These are phyloP conservation scores for Microplitis manilae DNA, from an alignment of 2,888 invertebrate species.

Conservation along the genomic window DNA sequence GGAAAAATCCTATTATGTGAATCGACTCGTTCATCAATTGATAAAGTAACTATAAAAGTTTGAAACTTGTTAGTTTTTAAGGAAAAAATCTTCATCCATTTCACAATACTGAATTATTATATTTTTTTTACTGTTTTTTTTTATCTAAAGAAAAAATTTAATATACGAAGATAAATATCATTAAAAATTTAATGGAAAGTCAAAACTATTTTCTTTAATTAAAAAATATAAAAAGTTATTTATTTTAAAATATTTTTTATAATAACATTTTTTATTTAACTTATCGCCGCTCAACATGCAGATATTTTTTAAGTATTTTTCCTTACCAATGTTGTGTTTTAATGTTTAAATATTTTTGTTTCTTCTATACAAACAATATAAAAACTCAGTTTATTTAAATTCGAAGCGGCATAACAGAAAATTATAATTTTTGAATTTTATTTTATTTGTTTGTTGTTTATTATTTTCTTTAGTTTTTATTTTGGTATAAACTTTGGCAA, in stretches of 20 bases:
- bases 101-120: neutral
- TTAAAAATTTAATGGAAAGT: too few relatives aligned
- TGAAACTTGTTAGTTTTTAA: neutral
- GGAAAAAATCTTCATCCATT: neutral
- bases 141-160: too few relatives aligned
- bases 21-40: conserved; percentile 13
- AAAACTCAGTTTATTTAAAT: neutral
- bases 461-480: neutral
- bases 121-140: neutral
- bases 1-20: conserved; percentile 9
- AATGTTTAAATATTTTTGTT: neutral
- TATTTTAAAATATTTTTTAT: too few relatives aligned
- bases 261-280: too few relatives aligned
- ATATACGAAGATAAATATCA: too few relatives aligned
- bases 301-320: too few relatives aligned
- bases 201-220: too few relatives aligned
- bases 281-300: too few relatives aligned
- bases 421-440: conserved; percentile 41
- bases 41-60: conserved; percentile 15
- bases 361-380: neutral
- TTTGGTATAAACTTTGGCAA: conserved; percentile 49
- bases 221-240: too few relatives aligned
- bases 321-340: too few relatives aligned
- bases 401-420: neutral
- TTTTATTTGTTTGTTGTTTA: conserved; percentile 3